Percentiles rank a stretch among this genome's conserved stretches.
Evolutionary conservation across 1,140 invertebrate genomes (phyloP).

Genomic region (Drosophila tropicalis): DNA sequence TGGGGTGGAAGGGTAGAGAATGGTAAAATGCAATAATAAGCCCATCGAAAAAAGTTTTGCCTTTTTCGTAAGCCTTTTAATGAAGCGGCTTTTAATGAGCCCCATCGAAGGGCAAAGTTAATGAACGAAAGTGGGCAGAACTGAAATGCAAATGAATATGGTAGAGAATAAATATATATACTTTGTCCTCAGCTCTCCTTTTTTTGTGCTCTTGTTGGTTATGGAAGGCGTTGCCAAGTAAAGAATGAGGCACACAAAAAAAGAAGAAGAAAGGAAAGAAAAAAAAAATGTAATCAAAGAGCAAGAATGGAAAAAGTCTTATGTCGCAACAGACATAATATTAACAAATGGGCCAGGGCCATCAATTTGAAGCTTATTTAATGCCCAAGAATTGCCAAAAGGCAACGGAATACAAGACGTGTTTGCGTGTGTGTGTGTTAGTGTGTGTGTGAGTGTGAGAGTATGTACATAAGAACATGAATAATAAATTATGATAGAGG

Average conservation of each 20-base stretch:
- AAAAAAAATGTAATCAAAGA: constrained; percentile 65
- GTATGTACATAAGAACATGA: constrained; percentile 63
- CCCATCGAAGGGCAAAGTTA: constrained; percentile 58
- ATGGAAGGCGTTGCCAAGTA: constrained; percentile 27
- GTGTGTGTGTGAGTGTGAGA: constrained; percentile 38
- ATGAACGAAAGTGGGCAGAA: constrained; percentile 49
- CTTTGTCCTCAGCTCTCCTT: not conserved
- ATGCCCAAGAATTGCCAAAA: constrained; percentile 63
- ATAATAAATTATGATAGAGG: constrained; percentile 74
- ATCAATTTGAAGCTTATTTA: constrained; percentile 80
- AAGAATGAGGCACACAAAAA: not conserved
- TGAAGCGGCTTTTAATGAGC: constrained; percentile 51
- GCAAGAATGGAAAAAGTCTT: constrained; percentile 36
- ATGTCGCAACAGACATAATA: constrained; percentile 59
- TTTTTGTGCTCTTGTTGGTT: not conserved
- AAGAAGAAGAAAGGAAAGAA: no score
- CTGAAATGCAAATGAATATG: constrained; percentile 61
- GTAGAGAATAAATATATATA: constrained; percentile 38
- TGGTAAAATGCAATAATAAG: not conserved
- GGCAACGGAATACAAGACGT: constrained; percentile 26
- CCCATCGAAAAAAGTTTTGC: constrained; percentile 21
- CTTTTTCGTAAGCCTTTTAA: constrained; percentile 70
- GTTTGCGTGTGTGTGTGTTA: not conserved
- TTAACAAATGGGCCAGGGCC: constrained; percentile 74
- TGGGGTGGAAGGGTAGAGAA: not conserved